These are phyloP conservation scores for Tineola bisselliella DNA, from an alignment of 2,888 invertebrate genomes.

Conservation along the genomic window DNA sequence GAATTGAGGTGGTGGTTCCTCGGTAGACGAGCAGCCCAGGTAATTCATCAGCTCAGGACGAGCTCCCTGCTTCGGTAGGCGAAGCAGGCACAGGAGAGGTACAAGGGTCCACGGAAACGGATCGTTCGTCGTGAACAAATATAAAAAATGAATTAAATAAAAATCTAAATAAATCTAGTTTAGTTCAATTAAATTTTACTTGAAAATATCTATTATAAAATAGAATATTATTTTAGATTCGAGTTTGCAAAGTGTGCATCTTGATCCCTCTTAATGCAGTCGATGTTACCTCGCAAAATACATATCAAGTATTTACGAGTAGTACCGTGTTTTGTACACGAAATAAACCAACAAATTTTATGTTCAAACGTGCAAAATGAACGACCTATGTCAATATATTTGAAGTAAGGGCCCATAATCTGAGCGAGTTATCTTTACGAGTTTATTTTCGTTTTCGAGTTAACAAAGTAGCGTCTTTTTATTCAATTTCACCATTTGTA, in stretches of 20 bases:
- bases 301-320: slow-evolving; percentile 13
- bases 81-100: too few relatives aligned
- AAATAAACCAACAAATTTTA: slow-evolving; percentile 10
- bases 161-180: too few relatives aligned
- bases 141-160: too few relatives aligned
- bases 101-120: too few relatives aligned
- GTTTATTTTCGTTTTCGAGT: not conserved
- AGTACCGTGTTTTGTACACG: not conserved
- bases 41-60: too few relatives aligned
- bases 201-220: too few relatives aligned
- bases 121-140: too few relatives aligned
- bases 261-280: slow-evolving; percentile 1
- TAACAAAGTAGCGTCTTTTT: not conserved
- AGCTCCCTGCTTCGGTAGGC: too few relatives aligned
- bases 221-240: not conserved
- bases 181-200: too few relatives aligned
- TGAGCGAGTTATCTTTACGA: slow-evolving; percentile 1
- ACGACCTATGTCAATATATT: slow-evolving; percentile 6
- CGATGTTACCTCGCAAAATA: slow-evolving; percentile 13
- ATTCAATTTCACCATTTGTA: not conserved
- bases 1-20: too few relatives aligned
- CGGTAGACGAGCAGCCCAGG: too few relatives aligned
- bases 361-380: not conserved
- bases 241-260: not conserved
- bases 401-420: not conserved